Evolutionary conservation across 2,797 vertebrate species (phyloP), one percentile per base, ranked within the genome.

Genomic region (Cryptoblepharus egeriae): DNA sequence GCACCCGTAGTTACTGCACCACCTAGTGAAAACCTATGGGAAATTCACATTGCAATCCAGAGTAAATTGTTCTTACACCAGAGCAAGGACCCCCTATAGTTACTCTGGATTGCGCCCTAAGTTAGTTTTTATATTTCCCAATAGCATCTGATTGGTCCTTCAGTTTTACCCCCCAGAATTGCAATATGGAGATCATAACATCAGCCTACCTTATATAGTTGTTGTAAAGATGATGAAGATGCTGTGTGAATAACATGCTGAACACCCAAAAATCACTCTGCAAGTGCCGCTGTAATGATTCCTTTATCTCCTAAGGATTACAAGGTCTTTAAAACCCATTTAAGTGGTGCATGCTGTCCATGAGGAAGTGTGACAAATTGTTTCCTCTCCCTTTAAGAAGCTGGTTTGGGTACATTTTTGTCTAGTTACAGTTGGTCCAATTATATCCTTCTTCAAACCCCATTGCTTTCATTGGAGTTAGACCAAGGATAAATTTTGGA

Each of bases 401-500:
- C 70, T 24, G 6, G 22, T 57, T 84, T 81, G 65, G 67, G 60
- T 58, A 81, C 77, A 60, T 32, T 76, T 28, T 39, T 82, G 82
- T 79, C 65, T 79, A 82, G 79, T 70, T 70, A 81, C 16, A 70
- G 49, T 60, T 52, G 75, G 69, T 37, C 70, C 75, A 69, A 30
- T 28, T 74, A 35, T 75, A 32, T 69, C 64, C 57, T 16, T 58
- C 26, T 85, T 76, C 35, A n/a, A 73, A 32, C 4, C 42, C 28
- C 26, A 32, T 3, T 82, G 75, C 67, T 84, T 82, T 82, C 32
- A 42, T 69, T 79, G 75, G 78, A 83, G 52, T 32, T 61, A 55
- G 42, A 87, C 77, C 73, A 87, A 76, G 55, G 68, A 87, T 81
- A 70, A 65, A 60, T 65, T 52, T 67, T 81, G 70, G 49, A 39